Percentiles rank a stretch among this genome's conserved stretches.
These are phyloP conservation scores for Dicyrtomina minuta DNA, from an alignment of 2,888 invertebrate genomes.

Conservation along the genomic window DNA sequence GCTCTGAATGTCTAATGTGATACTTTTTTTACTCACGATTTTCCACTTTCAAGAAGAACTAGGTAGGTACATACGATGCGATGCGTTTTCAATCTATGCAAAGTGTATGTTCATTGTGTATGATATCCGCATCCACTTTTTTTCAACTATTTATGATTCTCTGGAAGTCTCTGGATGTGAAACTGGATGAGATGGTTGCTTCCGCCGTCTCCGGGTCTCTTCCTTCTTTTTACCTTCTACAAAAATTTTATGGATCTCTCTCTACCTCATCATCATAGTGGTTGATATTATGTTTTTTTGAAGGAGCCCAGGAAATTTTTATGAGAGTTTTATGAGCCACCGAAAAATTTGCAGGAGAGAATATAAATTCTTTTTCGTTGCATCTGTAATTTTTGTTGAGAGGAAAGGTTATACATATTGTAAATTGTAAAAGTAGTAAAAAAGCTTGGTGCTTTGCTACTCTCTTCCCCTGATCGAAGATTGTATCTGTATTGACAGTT, in stretches of 20 bases:
- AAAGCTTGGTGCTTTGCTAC: too few species aligned
- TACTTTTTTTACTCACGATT: too few species aligned
- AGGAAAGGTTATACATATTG: not conserved
- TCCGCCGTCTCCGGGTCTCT: not conserved
- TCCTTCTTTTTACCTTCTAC: not conserved
- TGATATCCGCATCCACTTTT: too few species aligned
- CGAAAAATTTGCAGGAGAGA: conserved; percentile 19
- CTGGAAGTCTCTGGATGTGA: not conserved
- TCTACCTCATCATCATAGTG: not conserved
- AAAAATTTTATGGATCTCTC: not conserved
- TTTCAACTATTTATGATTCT: too few species aligned
- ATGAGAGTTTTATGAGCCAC: conserved; percentile 18
- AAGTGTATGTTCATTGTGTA: too few species aligned
- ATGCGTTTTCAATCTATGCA: too few species aligned
- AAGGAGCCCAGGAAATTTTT: conserved; percentile 1
- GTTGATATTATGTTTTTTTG: not conserved
- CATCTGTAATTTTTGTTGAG: conserved; percentile 5
- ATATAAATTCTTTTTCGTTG: too few species aligned
- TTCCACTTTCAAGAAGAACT: too few species aligned
- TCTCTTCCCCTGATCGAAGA: too few species aligned
- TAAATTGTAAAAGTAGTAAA: not conserved
- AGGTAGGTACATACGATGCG: too few species aligned
- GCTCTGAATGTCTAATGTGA: too few species aligned
- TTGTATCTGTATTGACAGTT: too few species aligned
- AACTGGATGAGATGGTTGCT: not conserved